phyloP scores from a whole-genome alignment of 2,113 vertebrate species.

The Rhineura floridana region DNA sequence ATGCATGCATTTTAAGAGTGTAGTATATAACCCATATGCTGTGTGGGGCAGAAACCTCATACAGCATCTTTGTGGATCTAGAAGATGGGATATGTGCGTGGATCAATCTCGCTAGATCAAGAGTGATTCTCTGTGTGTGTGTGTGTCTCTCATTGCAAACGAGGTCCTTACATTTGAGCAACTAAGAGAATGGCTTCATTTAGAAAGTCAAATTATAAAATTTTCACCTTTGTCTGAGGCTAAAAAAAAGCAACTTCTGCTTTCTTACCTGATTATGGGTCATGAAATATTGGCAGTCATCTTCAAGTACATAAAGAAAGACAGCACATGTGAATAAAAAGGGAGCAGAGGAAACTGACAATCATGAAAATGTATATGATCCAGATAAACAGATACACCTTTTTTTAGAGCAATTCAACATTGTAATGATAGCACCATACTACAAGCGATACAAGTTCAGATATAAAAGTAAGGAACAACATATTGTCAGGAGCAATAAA shows the following conservation, averaged over 20 bases:
- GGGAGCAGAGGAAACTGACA: background rate
- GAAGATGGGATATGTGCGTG: background rate
- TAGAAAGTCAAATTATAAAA: background rate
- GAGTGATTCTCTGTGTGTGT: background rate
- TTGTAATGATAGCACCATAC: constrained; percentile 44
- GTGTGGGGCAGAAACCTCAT: background rate
- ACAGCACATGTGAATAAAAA: constrained; percentile 24
- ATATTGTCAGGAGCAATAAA: constrained; percentile 66
- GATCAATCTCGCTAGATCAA: too few relatives aligned
- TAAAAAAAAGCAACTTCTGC: constrained; percentile 26
- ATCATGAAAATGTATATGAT: constrained; percentile 28
- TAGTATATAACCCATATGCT: background rate
- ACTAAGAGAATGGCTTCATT: background rate
- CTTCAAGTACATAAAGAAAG: constrained; percentile 7
- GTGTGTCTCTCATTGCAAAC: background rate
- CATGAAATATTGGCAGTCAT: background rate
- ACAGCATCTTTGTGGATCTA: background rate
- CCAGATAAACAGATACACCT: constrained; percentile 32
- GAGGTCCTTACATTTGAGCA: background rate
- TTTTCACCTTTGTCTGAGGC: constrained; percentile 35
- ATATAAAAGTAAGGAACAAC: constrained; percentile 62
- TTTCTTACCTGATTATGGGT: constrained; percentile 24
- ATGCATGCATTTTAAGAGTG: background rate
- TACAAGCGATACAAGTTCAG: constrained; percentile 51
- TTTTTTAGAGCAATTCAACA: constrained; percentile 53